phyloP scores from a whole-genome alignment of 2,113 vertebrate species.

The Parotia lawesii region DNA sequence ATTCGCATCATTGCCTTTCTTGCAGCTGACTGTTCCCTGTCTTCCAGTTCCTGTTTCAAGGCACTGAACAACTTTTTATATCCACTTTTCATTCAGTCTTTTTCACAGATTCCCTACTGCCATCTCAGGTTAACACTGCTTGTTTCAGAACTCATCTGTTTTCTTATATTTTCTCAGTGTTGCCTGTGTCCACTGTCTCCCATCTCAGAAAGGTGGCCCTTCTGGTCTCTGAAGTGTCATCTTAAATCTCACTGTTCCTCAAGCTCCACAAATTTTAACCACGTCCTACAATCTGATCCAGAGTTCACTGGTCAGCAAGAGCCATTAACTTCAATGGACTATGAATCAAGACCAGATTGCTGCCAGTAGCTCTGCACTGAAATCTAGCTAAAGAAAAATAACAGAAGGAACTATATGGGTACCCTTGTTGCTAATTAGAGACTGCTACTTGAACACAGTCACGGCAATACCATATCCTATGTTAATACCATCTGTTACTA shows the following conservation, averaged over 20 bases:
- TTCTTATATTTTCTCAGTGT: neutral
- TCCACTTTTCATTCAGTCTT: neutral
- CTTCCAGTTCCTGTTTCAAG: neutral
- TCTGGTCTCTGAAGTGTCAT: neutral
- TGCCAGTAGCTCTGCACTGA: neutral
- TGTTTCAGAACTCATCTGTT: neutral
- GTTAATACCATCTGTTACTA: neutral
- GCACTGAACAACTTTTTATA: neutral
- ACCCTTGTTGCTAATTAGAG: neutral
- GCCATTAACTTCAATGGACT: neutral
- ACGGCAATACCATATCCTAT: neutral
- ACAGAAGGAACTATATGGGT: neutral
- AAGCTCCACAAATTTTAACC: slow-evolving; percentile 5
- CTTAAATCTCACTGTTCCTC: neutral
- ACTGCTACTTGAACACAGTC: neutral
- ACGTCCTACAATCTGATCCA: neutral
- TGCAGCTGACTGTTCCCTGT: neutral
- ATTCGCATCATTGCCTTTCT: neutral
- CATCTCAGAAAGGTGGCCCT: neutral
- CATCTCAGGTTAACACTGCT: neutral
- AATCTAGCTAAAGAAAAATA: neutral
- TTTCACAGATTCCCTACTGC: neutral
- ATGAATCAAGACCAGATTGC: neutral
- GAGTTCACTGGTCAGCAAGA: neutral
- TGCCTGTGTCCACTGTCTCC: neutral